A percentile compares a stretch with the other conserved stretches of the same genome.
phyloP scores from a whole-genome alignment of 2,888 invertebrate species.

The Anoncus sp. region DNA sequence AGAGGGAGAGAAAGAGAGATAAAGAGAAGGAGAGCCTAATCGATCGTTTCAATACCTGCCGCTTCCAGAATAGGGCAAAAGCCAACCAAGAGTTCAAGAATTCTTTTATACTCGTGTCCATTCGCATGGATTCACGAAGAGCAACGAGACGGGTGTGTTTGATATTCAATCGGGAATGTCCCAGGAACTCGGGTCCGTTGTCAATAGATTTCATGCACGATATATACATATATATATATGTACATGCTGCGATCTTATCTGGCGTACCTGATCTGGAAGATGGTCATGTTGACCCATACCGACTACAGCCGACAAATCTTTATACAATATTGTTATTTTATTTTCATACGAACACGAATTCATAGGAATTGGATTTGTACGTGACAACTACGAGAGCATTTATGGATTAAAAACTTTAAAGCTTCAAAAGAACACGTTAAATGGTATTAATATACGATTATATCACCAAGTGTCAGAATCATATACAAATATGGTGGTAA shows the following conservation, averaged over 20 bases:
- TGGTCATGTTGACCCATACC: slow-evolving; percentile 2
- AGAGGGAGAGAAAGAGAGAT: background rate
- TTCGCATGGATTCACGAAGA: slow-evolving; percentile 40
- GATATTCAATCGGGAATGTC: slow-evolving; percentile 24
- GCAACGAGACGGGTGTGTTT: slow-evolving; percentile 22
- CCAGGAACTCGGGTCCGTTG: background rate
- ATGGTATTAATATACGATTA: no score
- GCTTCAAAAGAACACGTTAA: no score
- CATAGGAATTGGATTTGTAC: no score
- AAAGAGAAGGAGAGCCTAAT: slow-evolving; percentile 21
- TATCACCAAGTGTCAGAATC: no score
- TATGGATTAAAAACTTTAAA: no score
- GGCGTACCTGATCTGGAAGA: background rate
- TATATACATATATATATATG: background rate
- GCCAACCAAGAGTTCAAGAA: slow-evolving; percentile 20
- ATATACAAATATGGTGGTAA: no score
- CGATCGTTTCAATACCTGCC: slow-evolving; percentile 28
- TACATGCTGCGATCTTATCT: slow-evolving; percentile 17
- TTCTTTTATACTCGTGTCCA: slow-evolving; percentile 22
- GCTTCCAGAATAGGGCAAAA: slow-evolving; percentile 12
- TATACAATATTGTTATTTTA: background rate
- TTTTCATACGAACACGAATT: background rate
- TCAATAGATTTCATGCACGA: slow-evolving; percentile 19
- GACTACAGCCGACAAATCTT: background rate
- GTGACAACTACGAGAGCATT: background rate